Conservation (phyloP, 2,113 vertebrate species). For the Scortum barcoo region DNA sequence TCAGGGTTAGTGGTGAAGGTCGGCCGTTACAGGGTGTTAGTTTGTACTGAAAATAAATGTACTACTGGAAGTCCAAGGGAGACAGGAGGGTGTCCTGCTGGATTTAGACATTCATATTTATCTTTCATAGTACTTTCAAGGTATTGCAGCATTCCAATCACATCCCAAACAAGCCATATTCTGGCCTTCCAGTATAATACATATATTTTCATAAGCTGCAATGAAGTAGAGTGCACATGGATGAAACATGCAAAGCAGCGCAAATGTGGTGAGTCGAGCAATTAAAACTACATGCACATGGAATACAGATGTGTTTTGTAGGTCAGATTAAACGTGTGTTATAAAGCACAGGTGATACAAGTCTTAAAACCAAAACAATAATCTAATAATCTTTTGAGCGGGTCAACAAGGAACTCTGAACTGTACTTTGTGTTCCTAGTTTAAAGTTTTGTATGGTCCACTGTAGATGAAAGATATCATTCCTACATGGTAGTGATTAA, state of each 20-base stretch:
- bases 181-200: conserved; percentile 47
- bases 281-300: conserved; percentile 5
- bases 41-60: conserved; percentile 22
- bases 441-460: not conserved
- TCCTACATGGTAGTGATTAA: not conserved
- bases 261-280: not conserved
- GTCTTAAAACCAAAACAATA: no score
- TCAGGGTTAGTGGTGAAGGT: not conserved
- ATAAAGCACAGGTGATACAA: not conserved
- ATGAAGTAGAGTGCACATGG: not conserved
- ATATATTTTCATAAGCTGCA: conserved; percentile 27
- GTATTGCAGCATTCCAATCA: not conserved
- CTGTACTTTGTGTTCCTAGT: not conserved
- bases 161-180: not conserved
- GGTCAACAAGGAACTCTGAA: not conserved
- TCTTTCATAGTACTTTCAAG: not conserved
- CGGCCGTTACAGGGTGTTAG: not conserved
- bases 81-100: not conserved
- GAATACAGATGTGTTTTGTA: not conserved
- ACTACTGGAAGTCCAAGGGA: conserved; percentile 50
- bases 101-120: not conserved
- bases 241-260: conserved; percentile 37
- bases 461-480: not conserved
- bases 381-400: no score
- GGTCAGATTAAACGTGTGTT: not conserved